phyloP scores from a whole-genome alignment of 2,113 vertebrate genomes.

The Lipophrys pholis region DNA sequence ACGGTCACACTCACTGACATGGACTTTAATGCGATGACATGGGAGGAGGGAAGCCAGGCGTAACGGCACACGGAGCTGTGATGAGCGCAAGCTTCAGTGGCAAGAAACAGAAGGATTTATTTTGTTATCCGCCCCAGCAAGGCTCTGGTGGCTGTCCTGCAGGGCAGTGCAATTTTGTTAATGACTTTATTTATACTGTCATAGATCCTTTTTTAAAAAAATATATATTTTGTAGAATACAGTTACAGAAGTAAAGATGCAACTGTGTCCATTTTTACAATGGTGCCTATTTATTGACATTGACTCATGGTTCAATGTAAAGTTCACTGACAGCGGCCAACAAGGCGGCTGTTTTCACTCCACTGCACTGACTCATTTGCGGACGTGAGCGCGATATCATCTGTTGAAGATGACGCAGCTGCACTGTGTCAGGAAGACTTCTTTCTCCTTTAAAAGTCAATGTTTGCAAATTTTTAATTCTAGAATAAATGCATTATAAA shows the following conservation, averaged over 20 bases:
- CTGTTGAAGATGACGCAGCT: background rate
- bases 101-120: constrained; percentile 28
- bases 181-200: constrained; percentile 63
- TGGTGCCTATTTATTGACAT: constrained; percentile 42
- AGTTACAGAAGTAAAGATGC: constrained; percentile 10
- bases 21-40: constrained; percentile 78
- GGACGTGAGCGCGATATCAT: background rate
- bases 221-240: background rate
- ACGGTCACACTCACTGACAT: constrained; percentile 83
- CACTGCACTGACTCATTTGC: background rate
- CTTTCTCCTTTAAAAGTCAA: background rate
- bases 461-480: background rate
- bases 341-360: background rate
- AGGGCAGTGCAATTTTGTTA: constrained; percentile 41
- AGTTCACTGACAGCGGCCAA: background rate
- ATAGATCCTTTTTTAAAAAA: constrained; percentile 3
- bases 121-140: constrained; percentile 32
- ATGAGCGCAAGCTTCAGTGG: constrained; percentile 17
- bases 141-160: constrained; percentile 61
- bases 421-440: constrained; percentile 10
- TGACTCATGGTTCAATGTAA: background rate
- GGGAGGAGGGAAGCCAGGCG: constrained; percentile 54
- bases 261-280: background rate
- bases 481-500: constrained; percentile 6
- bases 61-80: constrained; percentile 38